phyloP scores from a whole-genome alignment of 2,113 vertebrate genomes.

The Vulpes lagopus region DNA sequence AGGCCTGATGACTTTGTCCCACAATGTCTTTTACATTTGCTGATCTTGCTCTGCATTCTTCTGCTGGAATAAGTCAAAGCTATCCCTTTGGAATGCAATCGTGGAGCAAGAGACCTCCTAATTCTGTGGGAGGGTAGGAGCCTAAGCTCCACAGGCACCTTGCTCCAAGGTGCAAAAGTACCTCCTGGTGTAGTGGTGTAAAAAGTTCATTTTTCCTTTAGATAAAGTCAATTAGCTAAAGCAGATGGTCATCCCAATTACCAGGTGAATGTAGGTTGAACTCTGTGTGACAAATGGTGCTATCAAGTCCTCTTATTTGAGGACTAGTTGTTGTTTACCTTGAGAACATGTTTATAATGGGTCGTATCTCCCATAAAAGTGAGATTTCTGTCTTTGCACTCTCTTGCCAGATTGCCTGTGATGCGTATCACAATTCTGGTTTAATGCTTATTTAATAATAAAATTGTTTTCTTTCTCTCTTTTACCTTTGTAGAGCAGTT shows the following conservation, averaged over 20 bases:
- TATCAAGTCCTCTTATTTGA: background rate
- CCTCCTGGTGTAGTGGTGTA: background rate
- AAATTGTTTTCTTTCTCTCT: conserved; percentile 20
- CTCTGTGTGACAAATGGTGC: background rate
- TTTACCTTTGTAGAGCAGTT: background rate
- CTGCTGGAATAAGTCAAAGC: background rate
- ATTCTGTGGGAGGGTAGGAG: background rate
- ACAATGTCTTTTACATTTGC: background rate
- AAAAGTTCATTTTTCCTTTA: background rate
- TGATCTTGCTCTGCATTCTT: background rate
- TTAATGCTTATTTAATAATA: background rate
- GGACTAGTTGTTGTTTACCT: background rate
- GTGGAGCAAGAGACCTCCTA: background rate
- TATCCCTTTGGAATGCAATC: background rate
- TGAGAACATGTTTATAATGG: background rate
- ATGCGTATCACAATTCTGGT: background rate
- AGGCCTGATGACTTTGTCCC: background rate
- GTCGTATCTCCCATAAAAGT: background rate
- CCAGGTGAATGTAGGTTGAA: background rate
- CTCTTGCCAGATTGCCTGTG: background rate
- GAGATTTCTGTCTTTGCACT: background rate
- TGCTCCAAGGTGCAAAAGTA: background rate
- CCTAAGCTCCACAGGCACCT: background rate
- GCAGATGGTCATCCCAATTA: background rate
- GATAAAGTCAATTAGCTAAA: background rate